Evolutionary conservation across 2,113 vertebrate species (phyloP).

Genomic region (Petroica traversi): DNA sequence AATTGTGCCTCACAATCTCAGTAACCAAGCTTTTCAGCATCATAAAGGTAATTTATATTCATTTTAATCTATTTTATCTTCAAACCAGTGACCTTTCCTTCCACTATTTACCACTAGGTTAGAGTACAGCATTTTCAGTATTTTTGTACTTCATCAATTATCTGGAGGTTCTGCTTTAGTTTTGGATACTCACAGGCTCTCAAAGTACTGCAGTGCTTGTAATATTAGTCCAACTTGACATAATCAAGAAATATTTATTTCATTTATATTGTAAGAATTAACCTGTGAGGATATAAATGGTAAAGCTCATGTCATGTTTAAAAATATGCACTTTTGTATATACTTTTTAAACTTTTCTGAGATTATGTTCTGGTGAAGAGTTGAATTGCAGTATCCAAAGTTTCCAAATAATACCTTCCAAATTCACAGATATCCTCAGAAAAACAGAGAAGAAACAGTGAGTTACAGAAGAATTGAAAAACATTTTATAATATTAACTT

Average conservation of each 20-base stretch:
- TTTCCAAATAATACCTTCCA: background rate
- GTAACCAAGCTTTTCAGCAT: background rate
- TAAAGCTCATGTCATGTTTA: background rate
- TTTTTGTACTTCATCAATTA: constrained; percentile 23
- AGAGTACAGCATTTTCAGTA: background rate
- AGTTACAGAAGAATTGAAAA: background rate
- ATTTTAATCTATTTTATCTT: constrained; percentile 9
- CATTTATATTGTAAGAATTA: background rate
- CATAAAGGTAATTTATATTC: background rate
- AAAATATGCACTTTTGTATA: background rate
- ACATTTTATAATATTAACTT: background rate
- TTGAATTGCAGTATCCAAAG: background rate
- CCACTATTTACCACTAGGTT: background rate
- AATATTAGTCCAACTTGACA: background rate
- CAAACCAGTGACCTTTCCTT: background rate
- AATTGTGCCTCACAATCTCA: background rate
- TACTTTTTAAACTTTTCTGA: background rate
- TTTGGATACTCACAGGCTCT: background rate
- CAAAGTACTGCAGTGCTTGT: background rate
- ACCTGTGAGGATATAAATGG: background rate
- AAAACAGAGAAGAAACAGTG: background rate
- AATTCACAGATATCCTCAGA: background rate
- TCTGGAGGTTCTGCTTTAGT: constrained; percentile 4
- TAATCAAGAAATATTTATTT: background rate
- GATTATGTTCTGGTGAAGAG: background rate